Evolutionary conservation across 2,888 invertebrate species (phyloP).

Genomic region (Cephus nigrinus): DNA sequence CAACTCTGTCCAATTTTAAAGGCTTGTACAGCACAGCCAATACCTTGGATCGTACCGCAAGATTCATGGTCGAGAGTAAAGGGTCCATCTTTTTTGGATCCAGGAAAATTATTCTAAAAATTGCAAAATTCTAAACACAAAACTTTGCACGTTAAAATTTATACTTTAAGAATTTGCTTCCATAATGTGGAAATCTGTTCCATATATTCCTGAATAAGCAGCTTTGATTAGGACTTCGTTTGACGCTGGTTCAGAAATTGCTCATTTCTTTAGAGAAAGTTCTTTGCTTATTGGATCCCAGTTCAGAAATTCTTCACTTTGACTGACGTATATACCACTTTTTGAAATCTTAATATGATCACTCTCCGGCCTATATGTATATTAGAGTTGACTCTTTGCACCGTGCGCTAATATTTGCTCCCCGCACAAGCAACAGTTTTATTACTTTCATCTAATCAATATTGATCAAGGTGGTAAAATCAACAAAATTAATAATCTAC

Average conservation of each 20-base stretch:
- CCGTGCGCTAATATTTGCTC: neutral
- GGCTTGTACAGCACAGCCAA: slow-evolving; percentile 70
- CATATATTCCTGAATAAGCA: slow-evolving; percentile 77
- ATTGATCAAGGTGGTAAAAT: no score
- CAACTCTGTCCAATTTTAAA: slow-evolving; percentile 76
- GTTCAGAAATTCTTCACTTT: slow-evolving; percentile 46
- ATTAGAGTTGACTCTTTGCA: neutral
- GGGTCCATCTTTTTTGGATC: slow-evolving; percentile 64
- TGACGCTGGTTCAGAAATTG: slow-evolving; percentile 44
- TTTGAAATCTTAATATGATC: neutral
- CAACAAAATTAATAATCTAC: no score
- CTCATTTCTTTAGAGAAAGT: slow-evolving; percentile 40
- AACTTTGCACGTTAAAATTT: neutral
- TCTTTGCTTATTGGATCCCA: slow-evolving; percentile 48
- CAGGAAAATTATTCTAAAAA: slow-evolving; percentile 75
- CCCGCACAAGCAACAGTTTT: no score
- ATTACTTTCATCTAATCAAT: no score
- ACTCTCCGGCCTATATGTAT: neutral
- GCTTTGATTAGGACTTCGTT: slow-evolving; percentile 76
- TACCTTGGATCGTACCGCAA: slow-evolving; percentile 71
- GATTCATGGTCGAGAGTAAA: slow-evolving; percentile 78
- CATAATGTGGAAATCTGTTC: slow-evolving; percentile 79
- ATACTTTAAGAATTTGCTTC: slow-evolving; percentile 52
- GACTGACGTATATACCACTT: neutral
- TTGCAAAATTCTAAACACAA: slow-evolving; percentile 22